A percentile compares a stretch with the other conserved stretches of the same genome.
phyloP scores from a whole-genome alignment of 2,888 invertebrate species.

The Leptopilina drosophilae region DNA sequence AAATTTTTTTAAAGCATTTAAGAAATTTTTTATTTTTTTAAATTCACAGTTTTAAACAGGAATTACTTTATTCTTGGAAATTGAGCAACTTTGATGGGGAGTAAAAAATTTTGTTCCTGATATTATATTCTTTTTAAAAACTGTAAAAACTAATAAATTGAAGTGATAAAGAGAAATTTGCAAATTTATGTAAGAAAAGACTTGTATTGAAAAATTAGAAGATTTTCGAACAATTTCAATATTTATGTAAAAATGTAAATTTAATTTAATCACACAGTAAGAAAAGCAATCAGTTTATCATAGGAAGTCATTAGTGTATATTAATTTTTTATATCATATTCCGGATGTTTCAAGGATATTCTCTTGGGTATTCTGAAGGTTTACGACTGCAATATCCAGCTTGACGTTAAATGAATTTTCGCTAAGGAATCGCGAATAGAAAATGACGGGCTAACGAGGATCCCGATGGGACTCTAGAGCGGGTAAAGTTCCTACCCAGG shows the following conservation, averaged over 20 bases:
- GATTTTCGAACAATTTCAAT: too few relatives aligned
- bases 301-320: neutral
- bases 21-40: too few relatives aligned
- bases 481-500: slow-evolving; percentile 41
- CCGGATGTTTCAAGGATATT: slow-evolving; percentile 29
- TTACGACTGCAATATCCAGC: slow-evolving; percentile 32
- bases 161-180: too few relatives aligned
- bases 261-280: neutral
- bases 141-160: too few relatives aligned
- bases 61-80: too few relatives aligned
- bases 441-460: slow-evolving; percentile 49
- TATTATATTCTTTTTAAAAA: too few relatives aligned
- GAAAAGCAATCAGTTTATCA: neutral
- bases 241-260: neutral
- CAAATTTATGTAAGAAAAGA: too few relatives aligned
- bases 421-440: slow-evolving; percentile 30
- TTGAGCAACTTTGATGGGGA: too few relatives aligned
- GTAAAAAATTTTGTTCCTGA: too few relatives aligned
- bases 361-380: slow-evolving; percentile 19
- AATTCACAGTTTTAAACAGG: too few relatives aligned
- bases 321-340: slow-evolving; percentile 20
- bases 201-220: too few relatives aligned
- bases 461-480: slow-evolving; percentile 40
- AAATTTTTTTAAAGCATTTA: too few relatives aligned
- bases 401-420: slow-evolving; percentile 37